phyloP scores from a whole-genome alignment of 2,888 invertebrate genomes.

The Willowsia nigromaculata region DNA sequence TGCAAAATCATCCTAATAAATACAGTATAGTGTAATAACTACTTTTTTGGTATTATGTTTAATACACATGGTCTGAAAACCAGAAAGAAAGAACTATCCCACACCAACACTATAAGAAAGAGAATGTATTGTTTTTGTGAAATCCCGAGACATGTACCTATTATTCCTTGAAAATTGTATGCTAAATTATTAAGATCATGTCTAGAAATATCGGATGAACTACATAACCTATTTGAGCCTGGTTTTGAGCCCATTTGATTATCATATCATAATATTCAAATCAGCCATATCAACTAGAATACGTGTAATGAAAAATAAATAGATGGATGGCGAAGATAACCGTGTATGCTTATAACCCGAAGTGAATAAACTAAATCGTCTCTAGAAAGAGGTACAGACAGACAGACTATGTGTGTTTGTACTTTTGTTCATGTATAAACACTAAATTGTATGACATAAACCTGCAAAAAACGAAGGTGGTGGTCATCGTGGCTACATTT shows the following conservation, averaged over 20 bases:
- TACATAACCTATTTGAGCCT: neutral
- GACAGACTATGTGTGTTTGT: neutral
- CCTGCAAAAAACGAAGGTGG: constrained; percentile 57
- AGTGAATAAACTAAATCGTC: neutral
- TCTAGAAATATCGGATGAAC: neutral
- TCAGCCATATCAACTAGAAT: constrained; percentile 16
- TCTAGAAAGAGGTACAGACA: too few relatives aligned
- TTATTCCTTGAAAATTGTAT: too few relatives aligned
- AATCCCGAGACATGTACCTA: too few relatives aligned
- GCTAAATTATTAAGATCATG: constrained; percentile 12
- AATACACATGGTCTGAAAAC: too few relatives aligned
- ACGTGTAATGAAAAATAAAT: neutral
- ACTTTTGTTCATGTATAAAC: constrained; percentile 5
- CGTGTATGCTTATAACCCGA: neutral
- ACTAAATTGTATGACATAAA: constrained; percentile 51
- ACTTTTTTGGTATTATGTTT: too few relatives aligned
- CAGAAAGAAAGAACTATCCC: too few relatives aligned
- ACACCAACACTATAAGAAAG: too few relatives aligned
- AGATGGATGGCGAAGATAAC: neutral
- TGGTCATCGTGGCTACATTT: constrained; percentile 41
- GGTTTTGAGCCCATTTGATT: constrained; percentile 14
- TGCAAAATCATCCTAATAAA: too few relatives aligned
- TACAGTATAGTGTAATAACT: too few relatives aligned
- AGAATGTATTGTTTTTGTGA: too few relatives aligned
- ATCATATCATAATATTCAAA: constrained; percentile 57